Evolutionary conservation across 2,113 vertebrate genomes (phyloP), one percentile per base, ranked within the genome.

Genomic region (Cyanoramphus novaezelandiae): DNA sequence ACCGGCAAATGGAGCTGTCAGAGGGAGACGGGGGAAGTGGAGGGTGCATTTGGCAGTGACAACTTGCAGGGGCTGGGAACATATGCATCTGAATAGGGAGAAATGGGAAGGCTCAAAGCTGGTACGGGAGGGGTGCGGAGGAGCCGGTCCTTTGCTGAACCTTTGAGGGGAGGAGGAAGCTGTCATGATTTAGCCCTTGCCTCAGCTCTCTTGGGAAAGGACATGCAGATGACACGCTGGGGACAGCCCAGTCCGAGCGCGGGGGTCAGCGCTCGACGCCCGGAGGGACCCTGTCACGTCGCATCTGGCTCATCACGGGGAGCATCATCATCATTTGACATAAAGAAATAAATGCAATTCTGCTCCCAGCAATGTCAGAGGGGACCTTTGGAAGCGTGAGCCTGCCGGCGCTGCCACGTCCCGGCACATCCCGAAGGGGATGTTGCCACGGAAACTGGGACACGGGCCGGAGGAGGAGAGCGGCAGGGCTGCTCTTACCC

Each of bases 301-400:
- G 29, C 52, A 52, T 96, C 85, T 68, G 9, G 39, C 52, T 95
- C 91, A 60, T 43, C 67, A 6, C 33, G 4, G 37, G 25, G 43
- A 44, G 60, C 63, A 68, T 68, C 79, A 64, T 33, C 79, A 33
- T 72, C 86, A 93, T 52, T 39, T 90, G 93, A 80, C 93, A 23
- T 80, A 15, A 80, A 95, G 70, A 76, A 93, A 76, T 33, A 92
- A 85, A 95, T 23, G 85, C 27, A 10, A 13, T 31, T 64, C 75
- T 28, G 57, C 93, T 60, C 35, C 29, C 23, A 90, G 96, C 39
- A 3, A 21, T 52, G 93, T 80, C 91, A 82, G 35, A 44, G 57
- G 70, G 62, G 67, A 31, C 13, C 21, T 79, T 59, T 82, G 37
- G 46, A 87, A 65, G 31, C 44, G 21, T n/a, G 63, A 60, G 47